Evolutionary conservation across 37 sponge, comb jelly and placozoan genomes (phyloP).

Genomic region (Mnemiopsis leidyi): DNA sequence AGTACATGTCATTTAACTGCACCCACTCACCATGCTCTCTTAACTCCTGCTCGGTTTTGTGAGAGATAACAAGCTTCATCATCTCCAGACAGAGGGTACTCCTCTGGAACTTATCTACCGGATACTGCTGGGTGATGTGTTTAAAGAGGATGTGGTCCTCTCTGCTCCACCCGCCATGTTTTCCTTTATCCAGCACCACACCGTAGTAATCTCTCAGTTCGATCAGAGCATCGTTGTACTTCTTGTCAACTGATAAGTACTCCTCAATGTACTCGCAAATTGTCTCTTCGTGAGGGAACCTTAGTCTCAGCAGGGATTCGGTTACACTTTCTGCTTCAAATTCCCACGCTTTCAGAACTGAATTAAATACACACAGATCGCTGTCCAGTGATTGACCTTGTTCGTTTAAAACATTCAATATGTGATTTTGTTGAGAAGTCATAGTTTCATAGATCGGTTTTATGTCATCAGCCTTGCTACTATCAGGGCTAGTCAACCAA

Average conservation of each 20-base stretch:
- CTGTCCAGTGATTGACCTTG: background rate
- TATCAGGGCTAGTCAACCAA: background rate
- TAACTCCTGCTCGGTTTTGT: conserved; percentile 12
- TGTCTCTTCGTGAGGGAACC: conserved; percentile 18
- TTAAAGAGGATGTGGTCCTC: conserved; percentile 42
- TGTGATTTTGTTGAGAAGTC: conserved; percentile 36
- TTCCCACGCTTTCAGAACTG: conserved; percentile 52
- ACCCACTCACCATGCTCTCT: conserved; percentile 42
- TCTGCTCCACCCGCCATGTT: background rate
- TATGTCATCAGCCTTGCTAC: background rate
- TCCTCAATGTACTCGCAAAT: conserved; percentile 47
- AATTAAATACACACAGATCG: background rate
- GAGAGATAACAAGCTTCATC: background rate
- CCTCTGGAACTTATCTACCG: conserved; percentile 49
- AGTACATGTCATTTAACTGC: conserved; percentile 38
- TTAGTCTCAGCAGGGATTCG: conserved; percentile 33
- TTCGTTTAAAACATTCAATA: background rate
- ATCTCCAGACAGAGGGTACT: conserved; percentile 25
- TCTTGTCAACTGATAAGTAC: conserved; percentile 34
- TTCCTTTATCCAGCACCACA: background rate
- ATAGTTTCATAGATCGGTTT: background rate
- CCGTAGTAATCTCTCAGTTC: background rate
- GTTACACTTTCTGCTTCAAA: conserved; percentile 14
- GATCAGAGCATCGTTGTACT: conserved; percentile 22
- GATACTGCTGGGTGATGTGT: conserved; percentile 19